Base-by-base conservation (phyloP, 2,888 invertebrate genomes). In the Ormyrus labotus region DNA sequence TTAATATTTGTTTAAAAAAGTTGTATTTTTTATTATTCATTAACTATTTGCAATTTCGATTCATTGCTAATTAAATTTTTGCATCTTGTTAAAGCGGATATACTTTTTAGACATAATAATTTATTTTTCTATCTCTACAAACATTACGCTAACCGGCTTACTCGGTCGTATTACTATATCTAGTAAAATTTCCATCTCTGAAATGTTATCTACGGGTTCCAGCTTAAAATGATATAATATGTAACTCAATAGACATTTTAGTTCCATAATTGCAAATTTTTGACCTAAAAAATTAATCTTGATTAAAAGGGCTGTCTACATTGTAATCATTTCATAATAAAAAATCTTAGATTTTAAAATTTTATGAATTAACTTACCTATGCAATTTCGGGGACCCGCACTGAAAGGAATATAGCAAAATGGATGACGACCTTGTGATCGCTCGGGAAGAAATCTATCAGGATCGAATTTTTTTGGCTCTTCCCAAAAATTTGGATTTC, bases 391-490 rank as follows among this genome's bases (percentile, higher is more conserved):
- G 0, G 93, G 93, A 5, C 95, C 95, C 0, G 94, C 94, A 86
- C 94, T 94, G 82, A 95, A 95, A 0, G 95, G 95, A 61, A 95
- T 91, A 85, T 93, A 95, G 0, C 93, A 92, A 86, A 92, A 95
- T 0, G 94, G 93, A 89, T 95, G 94, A 50, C 94, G 91, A 11
- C 83, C 83, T n/a, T 81, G 55, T 0, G 63, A 65, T 34, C 83
- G 85, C 85, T 95, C 94, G 0, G 93, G 93, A 58, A 94, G 87
- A 89, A 96, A 96, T 83, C 96, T 91, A 71, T 95, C 95, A 0
- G 95, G 94, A 76, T 95, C 92, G 86, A 93, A 95, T 0, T 93
- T 92, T 83, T 92, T 90, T 0, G 96, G 95, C 83, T 95, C 92
- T 0, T 93, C 92, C 91, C 93, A 96, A 70, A 93, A 91, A 13